phyloP scores from a whole-genome alignment of 2,113 vertebrate species.

The Zingel zingel region DNA sequence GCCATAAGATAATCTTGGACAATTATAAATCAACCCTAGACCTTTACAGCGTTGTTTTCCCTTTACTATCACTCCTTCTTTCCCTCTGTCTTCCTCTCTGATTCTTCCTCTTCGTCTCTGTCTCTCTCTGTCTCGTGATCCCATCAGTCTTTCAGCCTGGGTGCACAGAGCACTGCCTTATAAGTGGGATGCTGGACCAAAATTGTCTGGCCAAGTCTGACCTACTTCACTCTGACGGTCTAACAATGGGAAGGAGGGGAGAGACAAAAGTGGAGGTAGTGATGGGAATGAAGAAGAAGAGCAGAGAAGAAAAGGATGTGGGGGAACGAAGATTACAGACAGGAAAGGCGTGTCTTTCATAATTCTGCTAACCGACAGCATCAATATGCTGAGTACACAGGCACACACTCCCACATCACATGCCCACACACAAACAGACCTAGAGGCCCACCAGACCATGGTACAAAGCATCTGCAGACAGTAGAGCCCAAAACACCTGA shows the following conservation, averaged over 20 bases:
- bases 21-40: background rate
- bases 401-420: constrained; percentile 9
- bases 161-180: constrained; percentile 28
- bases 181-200: constrained; percentile 26
- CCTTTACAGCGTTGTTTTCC: background rate
- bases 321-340: background rate
- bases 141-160: constrained; percentile 50
- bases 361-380: constrained; percentile 40
- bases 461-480: constrained; percentile 27
- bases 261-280: background rate
- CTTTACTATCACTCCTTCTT: background rate
- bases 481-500: constrained; percentile 64
- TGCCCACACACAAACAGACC: constrained; percentile 11
- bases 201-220: constrained; percentile 31
- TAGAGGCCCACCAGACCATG: constrained; percentile 46
- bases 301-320: background rate
- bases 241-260: constrained; percentile 5
- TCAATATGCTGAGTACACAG: constrained; percentile 32
- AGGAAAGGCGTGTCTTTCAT: background rate
- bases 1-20: background rate
- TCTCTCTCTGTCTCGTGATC: constrained; percentile 25
- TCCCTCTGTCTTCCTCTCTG: background rate
- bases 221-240: constrained; percentile 23
- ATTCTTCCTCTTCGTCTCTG: constrained; percentile 30
- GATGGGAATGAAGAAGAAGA: background rate